These are phyloP conservation scores for Trichosurus vulpecula DNA, from an alignment of 2,797 vertebrate species.

Conservation along the genomic window DNA sequence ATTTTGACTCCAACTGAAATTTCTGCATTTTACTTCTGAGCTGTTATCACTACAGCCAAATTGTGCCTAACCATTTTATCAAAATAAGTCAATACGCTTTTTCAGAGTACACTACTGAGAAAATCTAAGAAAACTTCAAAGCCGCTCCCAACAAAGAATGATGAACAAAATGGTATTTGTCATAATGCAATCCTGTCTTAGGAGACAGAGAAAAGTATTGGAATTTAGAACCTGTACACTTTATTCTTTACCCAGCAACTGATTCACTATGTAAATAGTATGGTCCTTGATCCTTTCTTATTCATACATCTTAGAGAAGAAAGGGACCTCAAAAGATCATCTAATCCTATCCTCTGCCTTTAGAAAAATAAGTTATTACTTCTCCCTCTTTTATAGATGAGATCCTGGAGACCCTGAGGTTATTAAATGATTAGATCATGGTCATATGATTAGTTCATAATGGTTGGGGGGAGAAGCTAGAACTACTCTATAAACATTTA, in stretches of 20 bases:
- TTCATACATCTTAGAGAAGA: not conserved
- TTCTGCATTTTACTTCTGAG: conserved; percentile 58
- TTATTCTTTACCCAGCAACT: conserved; percentile 17
- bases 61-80: conserved; percentile 58
- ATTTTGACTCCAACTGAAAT: conserved; percentile 67
- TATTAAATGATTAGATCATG: not conserved
- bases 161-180: not conserved
- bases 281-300: not conserved
- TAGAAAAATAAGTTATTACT: not conserved
- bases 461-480: not conserved
- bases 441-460: not conserved
- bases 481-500: not conserved
- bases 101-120: conserved; percentile 29
- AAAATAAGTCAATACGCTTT: conserved; percentile 58
- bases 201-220: conserved; percentile 25
- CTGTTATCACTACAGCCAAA: conserved; percentile 61
- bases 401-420: not conserved
- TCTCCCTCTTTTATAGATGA: not conserved
- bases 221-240: not conserved
- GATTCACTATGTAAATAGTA: not conserved
- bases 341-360: not conserved
- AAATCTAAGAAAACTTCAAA: conserved; percentile 56
- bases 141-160: conserved; percentile 28
- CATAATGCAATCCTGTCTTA: conserved; percentile 1
- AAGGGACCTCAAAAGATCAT: not conserved